Evolutionary conservation across 92 coral and sea anemone species (phyloP).

Genomic region (Epizoanthus ramosus): DNA sequence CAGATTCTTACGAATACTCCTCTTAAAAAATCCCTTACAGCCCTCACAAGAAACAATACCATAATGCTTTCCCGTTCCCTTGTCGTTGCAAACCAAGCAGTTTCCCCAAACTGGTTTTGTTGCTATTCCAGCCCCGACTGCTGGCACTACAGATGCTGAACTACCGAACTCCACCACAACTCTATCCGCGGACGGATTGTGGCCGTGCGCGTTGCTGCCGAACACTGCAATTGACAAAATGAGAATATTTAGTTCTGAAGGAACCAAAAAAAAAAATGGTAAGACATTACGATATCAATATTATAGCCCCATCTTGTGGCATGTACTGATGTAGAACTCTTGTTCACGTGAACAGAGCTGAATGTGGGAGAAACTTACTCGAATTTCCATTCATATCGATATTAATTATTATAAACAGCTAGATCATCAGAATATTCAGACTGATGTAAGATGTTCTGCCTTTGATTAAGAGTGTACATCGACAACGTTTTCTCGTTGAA

Average conservation of each 20-base stretch:
- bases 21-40: slow-evolving; percentile 95
- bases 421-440: no score
- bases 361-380: no score
- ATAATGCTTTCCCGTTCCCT: slow-evolving; percentile 91
- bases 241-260: not conserved
- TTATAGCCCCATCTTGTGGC: no score
- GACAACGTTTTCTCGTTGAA: not conserved
- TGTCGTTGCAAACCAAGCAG: slow-evolving; percentile 92
- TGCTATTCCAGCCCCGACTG: not conserved
- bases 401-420: no score
- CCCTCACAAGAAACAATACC: slow-evolving; percentile 98
- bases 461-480: no score
- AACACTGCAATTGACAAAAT: slow-evolving; percentile 16
- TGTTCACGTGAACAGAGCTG: no score
- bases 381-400: no score
- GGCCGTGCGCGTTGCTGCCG: not conserved
- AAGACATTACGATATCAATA: no score
- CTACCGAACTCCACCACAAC: not conserved
- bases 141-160: not conserved
- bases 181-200: not conserved
- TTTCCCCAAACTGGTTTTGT: slow-evolving; percentile 70
- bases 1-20: slow-evolving; percentile 83
- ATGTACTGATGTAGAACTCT: no score
- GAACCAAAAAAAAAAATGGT: no score
- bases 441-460: no score